Percentiles rank a stretch among this genome's conserved stretches.
These are phyloP conservation scores for Celastrina argiolus DNA, from an alignment of 2,888 invertebrate genomes.

Conservation along the genomic window DNA sequence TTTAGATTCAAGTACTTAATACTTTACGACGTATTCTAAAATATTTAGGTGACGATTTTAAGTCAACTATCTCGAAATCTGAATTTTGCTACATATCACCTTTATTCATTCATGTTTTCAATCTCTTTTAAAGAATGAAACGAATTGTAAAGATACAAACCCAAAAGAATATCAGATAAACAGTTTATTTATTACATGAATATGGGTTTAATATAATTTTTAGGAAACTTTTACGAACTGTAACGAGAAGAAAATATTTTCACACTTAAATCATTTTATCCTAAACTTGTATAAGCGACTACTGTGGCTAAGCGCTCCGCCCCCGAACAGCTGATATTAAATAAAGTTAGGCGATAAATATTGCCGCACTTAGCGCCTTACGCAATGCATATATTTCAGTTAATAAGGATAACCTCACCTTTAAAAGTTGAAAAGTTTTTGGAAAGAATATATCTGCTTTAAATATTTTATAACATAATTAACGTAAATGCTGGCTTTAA, in stretches of 20 bases:
- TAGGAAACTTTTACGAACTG: neutral
- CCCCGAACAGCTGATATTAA: conserved; percentile 63
- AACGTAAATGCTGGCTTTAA: too few species aligned
- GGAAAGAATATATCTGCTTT: neutral
- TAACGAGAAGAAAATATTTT: neutral
- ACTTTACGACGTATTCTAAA: too few species aligned
- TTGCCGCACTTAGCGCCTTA: conserved; percentile 44
- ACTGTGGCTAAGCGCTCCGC: conserved; percentile 36
- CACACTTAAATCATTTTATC: conserved; percentile 12
- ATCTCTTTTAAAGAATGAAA: too few species aligned
- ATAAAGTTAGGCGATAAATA: conserved; percentile 78
- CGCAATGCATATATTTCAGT: conserved; percentile 11
- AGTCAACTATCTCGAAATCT: too few species aligned
- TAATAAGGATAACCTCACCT: conserved; percentile 1
- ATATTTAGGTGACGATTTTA: too few species aligned
- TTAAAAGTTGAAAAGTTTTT: neutral
- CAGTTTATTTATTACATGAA: too few species aligned
- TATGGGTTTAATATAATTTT: neutral
- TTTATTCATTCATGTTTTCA: too few species aligned
- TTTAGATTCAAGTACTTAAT: too few species aligned
- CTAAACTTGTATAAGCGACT: conserved; percentile 27
- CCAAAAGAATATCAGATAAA: too few species aligned
- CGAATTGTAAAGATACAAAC: too few species aligned
- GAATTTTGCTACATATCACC: too few species aligned
- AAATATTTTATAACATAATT: neutral